Evolutionary conservation across 2,797 vertebrate genomes (phyloP).

Genomic region (Megaceryle alcyon): DNA sequence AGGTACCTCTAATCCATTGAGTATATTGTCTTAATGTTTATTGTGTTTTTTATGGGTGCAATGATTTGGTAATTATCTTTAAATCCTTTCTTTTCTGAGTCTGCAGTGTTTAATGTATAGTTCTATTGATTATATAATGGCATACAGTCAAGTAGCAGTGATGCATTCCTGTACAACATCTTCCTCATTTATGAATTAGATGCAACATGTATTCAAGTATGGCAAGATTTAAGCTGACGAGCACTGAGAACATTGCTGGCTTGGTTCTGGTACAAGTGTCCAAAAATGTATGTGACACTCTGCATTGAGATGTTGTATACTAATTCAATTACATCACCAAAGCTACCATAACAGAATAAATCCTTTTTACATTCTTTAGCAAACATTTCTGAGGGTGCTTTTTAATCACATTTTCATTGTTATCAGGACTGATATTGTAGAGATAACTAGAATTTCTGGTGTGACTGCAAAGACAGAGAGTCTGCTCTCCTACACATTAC

Average conservation of each 20-base stretch:
- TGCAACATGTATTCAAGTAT: background rate
- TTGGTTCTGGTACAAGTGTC: background rate
- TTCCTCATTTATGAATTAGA: background rate
- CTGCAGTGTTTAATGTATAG: background rate
- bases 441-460: background rate
- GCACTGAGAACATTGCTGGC: background rate
- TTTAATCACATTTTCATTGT: background rate
- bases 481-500: background rate
- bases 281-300: background rate
- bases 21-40: rapidly evolving
- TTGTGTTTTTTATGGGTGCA: background rate
- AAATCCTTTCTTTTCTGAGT: background rate
- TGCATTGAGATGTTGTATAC: background rate
- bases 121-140: background rate
- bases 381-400: background rate
- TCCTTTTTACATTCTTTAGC: background rate
- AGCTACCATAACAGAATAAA: background rate
- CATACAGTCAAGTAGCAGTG: background rate
- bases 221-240: background rate
- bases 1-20: background rate
- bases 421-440: background rate
- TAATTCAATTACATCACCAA: background rate
- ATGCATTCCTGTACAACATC: background rate
- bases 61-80: background rate
- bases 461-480: background rate